phyloP scores from a whole-genome alignment of 2,888 invertebrate species.

The Cheilosia urbana region DNA sequence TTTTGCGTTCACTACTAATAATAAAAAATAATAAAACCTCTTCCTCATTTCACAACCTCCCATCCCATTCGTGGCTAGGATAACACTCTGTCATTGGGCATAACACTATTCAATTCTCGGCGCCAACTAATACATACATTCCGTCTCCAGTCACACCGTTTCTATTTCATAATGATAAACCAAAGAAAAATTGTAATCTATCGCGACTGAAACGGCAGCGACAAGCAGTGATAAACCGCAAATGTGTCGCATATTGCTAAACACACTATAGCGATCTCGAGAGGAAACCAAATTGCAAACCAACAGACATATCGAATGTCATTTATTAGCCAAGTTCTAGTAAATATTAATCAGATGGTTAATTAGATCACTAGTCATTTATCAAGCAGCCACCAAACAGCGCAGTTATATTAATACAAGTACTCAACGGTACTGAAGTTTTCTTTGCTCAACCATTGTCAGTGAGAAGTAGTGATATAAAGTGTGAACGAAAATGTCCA shows the following conservation, averaged over 20 bases:
- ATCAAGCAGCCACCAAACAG: conserved; percentile 72
- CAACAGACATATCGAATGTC: conserved; percentile 72
- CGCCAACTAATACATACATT: conserved; percentile 7
- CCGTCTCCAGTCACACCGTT: conserved; percentile 3
- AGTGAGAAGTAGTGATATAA: conserved; percentile 11
- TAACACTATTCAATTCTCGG: conserved; percentile 4
- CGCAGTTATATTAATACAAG: conserved; percentile 58
- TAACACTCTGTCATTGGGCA: conserved; percentile 38
- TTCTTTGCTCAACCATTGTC: not conserved
- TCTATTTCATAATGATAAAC: conserved; percentile 20
- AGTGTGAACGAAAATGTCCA: not conserved
- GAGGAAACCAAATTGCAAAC: conserved; percentile 58
- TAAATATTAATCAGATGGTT: conserved; percentile 77
- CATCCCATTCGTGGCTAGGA: conserved; percentile 33
- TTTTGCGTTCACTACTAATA: not conserved
- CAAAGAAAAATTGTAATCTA: conserved; percentile 9
- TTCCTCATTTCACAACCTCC: not conserved
- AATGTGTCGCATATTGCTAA: conserved; percentile 55
- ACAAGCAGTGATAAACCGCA: conserved; percentile 68
- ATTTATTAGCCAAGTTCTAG: conserved; percentile 64
- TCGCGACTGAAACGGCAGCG: conserved; percentile 32
- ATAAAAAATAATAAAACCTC: not conserved
- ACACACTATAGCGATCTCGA: conserved; percentile 36
- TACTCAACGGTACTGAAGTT: conserved; percentile 12
- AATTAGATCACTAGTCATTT: conserved; percentile 77